Percentiles rank a stretch among this genome's conserved stretches.
These are phyloP conservation scores for Syngnathus typhle DNA, from an alignment of 2,113 vertebrate genomes.

Conservation along the genomic window DNA sequence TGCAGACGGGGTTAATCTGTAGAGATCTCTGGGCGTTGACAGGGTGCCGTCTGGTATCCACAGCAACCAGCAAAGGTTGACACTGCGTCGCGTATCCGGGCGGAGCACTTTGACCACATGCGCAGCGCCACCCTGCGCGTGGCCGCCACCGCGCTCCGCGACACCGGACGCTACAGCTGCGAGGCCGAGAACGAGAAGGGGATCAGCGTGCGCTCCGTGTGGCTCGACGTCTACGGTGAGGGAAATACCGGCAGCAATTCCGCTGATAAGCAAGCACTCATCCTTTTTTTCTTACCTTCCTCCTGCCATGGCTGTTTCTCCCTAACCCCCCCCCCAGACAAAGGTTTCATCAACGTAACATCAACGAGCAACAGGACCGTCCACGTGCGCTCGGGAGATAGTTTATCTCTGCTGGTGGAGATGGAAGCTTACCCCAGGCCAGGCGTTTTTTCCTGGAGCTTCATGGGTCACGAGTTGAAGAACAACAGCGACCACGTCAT, in stretches of 20 bases:
- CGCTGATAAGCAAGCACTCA: no score
- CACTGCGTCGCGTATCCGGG: conserved; percentile 49
- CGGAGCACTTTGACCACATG: conserved; percentile 64
- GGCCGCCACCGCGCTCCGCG: conserved; percentile 69
- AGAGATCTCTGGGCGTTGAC: conserved; percentile 71
- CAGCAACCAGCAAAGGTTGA: conserved; percentile 67
- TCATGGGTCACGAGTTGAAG: conserved; percentile 73
- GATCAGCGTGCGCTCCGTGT: conserved; percentile 73
- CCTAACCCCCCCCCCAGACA: conserved; percentile 65
- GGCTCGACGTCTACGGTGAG: conserved; percentile 89
- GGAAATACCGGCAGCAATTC: background rate
- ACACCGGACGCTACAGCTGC: conserved; percentile 85
- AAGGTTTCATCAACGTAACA: conserved; percentile 81
- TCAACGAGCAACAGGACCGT: conserved; percentile 75
- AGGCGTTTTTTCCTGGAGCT: conserved; percentile 76
- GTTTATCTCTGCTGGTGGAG: conserved; percentile 75
- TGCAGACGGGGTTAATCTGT: conserved; percentile 67
- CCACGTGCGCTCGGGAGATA: conserved; percentile 85
- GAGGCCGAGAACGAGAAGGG: conserved; percentile 82
- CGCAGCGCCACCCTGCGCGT: conserved; percentile 76
- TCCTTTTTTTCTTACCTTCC: no score
- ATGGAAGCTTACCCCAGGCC: conserved; percentile 87
- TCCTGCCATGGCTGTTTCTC: no score
- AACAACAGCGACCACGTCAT: conserved; percentile 87
- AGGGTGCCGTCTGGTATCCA: conserved; percentile 66